These are phyloP conservation scores for Psittacula cyanocephala DNA, from an alignment of 2,113 vertebrate species.

Conservation along the genomic window DNA sequence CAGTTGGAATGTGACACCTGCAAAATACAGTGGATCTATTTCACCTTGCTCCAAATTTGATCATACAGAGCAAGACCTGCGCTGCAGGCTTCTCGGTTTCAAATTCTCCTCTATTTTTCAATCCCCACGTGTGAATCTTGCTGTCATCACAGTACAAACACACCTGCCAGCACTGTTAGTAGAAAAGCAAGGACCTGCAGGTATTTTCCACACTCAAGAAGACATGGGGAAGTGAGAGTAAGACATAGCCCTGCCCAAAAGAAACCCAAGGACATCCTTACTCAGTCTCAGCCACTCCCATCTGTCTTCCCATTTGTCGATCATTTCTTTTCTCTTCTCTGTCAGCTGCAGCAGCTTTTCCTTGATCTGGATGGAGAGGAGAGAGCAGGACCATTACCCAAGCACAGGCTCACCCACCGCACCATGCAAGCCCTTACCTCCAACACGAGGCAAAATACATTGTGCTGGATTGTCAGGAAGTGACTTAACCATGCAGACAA, in stretches of 20 bases:
- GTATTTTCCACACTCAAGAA: background rate
- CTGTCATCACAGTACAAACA: background rate
- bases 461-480: background rate
- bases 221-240: background rate
- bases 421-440: background rate
- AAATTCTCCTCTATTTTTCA: background rate
- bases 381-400: slow-evolving; percentile 10
- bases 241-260: background rate
- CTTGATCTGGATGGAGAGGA: slow-evolving; percentile 83
- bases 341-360: slow-evolving; percentile 94
- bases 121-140: background rate
- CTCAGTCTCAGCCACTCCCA: slow-evolving; percentile 99
- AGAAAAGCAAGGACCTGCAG: background rate
- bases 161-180: background rate
- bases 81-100: background rate
- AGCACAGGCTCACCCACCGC: background rate
- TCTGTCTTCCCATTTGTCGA: slow-evolving; percentile 98
- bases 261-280: slow-evolving; percentile 68
- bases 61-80: background rate
- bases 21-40: background rate
- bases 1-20: background rate
- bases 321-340: slow-evolving; percentile 98
- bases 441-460: background rate
- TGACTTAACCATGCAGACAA: background rate
- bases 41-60: background rate